Conservation (phyloP, 2,797 vertebrate genomes). For the Clarias pachynema region DNA sequence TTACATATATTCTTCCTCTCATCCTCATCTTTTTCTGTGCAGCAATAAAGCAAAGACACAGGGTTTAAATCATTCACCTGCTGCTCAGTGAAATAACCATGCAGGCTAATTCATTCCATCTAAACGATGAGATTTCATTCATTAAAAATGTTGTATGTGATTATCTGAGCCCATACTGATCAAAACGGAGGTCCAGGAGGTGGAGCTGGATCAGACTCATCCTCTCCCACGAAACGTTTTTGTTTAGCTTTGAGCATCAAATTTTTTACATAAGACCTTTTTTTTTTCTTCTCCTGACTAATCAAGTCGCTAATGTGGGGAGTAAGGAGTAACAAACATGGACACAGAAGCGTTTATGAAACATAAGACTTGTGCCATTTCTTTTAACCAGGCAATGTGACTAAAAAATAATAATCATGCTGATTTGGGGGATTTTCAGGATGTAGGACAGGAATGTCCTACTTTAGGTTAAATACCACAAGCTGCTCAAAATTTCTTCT, state of each 20-base stretch:
- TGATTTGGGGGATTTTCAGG: neutral
- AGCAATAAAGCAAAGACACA: slow-evolving; percentile 26
- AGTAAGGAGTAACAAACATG: neutral
- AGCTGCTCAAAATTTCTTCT: neutral
- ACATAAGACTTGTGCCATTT: neutral
- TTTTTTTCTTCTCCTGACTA: too few relatives aligned
- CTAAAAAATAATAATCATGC: too few relatives aligned
- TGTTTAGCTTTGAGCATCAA: too few relatives aligned
- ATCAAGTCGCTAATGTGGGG: neutral
- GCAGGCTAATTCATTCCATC: slow-evolving; percentile 13
- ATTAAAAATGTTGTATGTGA: neutral
- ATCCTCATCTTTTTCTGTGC: neutral
- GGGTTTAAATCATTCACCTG: neutral
- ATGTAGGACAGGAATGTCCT: neutral
- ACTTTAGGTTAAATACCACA: neutral
- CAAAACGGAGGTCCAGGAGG: neutral
- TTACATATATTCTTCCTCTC: neutral
- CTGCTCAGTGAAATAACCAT: slow-evolving; percentile 11
- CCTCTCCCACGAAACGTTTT: neutral
- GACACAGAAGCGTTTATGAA: neutral
- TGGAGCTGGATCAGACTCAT: neutral
- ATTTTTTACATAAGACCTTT: too few relatives aligned
- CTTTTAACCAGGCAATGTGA: neutral
- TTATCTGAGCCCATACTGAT: neutral
- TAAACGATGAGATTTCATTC: neutral